A percentile compares a stretch with the other conserved stretches of the same genome.
Evolutionary conservation across 2,888 invertebrate species (phyloP).

Genomic region (Caenorhabditis virilis): DNA sequence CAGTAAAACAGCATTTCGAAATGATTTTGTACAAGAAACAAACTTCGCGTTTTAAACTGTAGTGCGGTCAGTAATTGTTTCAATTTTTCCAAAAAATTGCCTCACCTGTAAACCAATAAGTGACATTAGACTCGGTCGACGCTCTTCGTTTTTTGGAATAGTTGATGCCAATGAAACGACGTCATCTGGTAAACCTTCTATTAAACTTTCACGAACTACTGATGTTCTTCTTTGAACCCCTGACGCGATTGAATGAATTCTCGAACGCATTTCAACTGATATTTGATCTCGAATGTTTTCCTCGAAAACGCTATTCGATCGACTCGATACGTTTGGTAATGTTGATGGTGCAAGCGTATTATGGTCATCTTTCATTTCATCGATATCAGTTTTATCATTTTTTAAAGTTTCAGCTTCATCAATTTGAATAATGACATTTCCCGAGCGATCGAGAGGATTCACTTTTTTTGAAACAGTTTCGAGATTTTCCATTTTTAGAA

Average conservation of each 20-base stretch:
- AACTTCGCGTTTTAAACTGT: background rate
- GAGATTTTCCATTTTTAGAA: background rate
- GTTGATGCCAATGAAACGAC: conserved; percentile 34
- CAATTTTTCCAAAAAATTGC: too few relatives aligned
- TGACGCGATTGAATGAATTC: conserved; percentile 57
- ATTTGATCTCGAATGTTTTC: conserved; percentile 45
- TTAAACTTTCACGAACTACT: conserved; percentile 52
- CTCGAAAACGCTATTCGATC: conserved; percentile 14
- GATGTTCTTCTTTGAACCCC: conserved; percentile 59
- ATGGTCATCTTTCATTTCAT: background rate
- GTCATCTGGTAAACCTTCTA: conserved; percentile 56
- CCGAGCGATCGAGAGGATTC: background rate
- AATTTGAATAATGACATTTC: conserved; percentile 28
- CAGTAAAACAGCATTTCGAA: too few relatives aligned
- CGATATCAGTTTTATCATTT: conserved; percentile 3
- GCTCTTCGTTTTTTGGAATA: conserved; percentile 31
- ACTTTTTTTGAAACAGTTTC: background rate
- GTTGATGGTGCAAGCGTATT: conserved; percentile 6
- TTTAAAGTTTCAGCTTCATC: conserved; percentile 17
- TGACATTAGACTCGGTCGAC: conserved; percentile 60
- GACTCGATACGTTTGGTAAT: conserved; percentile 6
- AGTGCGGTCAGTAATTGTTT: too few relatives aligned
- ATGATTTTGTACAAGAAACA: too few relatives aligned
- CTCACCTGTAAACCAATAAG: conserved; percentile 60
- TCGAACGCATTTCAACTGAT: conserved; percentile 60